phyloP scores from a whole-genome alignment of 2,113 vertebrate species.

The Mustela lutreola region DNA sequence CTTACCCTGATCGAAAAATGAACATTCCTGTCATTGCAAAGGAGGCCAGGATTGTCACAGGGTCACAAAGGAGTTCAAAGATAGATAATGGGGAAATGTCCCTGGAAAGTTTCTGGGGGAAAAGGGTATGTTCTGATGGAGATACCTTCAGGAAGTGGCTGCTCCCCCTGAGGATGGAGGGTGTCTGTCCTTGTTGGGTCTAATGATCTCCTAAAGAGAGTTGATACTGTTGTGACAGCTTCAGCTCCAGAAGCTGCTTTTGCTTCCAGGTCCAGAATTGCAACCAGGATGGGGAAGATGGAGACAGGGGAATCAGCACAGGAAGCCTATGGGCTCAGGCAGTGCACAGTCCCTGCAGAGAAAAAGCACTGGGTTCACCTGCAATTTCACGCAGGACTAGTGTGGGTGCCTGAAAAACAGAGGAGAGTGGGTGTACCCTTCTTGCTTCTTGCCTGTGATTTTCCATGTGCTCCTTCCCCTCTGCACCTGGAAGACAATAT shows the following conservation, averaged over 20 bases:
- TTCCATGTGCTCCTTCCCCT: not conserved
- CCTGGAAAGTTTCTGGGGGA: not conserved
- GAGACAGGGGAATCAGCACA: accelerated
- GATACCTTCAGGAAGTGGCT: not conserved
- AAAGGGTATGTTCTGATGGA: not conserved
- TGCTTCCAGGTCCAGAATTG: constrained; percentile 62
- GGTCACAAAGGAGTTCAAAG: not conserved
- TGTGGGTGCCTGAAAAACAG: constrained; percentile 69
- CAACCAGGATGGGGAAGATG: not conserved
- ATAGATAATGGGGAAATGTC: too few relatives aligned
- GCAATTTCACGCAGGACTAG: constrained; percentile 75
- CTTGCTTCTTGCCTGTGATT: constrained; percentile 32
- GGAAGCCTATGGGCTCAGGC: not conserved
- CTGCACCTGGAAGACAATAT: constrained; percentile 71
- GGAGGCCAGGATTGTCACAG: not conserved
- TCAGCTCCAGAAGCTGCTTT: not conserved
- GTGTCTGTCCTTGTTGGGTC: not conserved
- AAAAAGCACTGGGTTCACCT: constrained; percentile 34
- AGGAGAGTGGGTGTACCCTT: constrained; percentile 61
- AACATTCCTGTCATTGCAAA: constrained; percentile 34
- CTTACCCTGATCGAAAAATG: constrained; percentile 63
- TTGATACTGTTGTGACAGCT: not conserved
- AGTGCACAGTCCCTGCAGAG: constrained; percentile 65
- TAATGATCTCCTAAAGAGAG: not conserved
- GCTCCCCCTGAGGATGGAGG: not conserved